A percentile compares a stretch with the other conserved stretches of the same genome.
phyloP scores from a whole-genome alignment of 1,140 invertebrate species.

The Thereuonema tuberculata region DNA sequence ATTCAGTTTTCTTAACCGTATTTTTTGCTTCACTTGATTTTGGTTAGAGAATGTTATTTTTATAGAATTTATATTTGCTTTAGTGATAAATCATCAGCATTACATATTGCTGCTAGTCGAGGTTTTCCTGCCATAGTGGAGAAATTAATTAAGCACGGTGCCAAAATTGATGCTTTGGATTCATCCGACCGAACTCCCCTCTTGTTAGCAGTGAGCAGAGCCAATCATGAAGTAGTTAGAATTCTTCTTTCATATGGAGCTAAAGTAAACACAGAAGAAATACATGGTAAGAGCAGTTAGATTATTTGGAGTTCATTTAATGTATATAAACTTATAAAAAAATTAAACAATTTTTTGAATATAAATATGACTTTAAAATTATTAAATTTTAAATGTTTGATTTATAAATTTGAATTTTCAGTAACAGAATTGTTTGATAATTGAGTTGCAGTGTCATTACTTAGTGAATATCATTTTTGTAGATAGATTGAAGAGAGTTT shows the following conservation, averaged over 20 bases:
- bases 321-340: not conserved
- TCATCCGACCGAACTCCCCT: conserved; percentile 41
- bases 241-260: conserved; percentile 38
- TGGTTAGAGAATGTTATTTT: not conserved
- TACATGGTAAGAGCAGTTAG: conserved; percentile 27
- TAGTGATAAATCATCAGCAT: conserved; percentile 23
- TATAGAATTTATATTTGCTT: not conserved
- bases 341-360: too few species aligned
- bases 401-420: too few species aligned
- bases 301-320: too few species aligned
- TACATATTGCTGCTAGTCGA: conserved; percentile 37
- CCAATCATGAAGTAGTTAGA: conserved; percentile 33
- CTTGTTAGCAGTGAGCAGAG: conserved; percentile 37
- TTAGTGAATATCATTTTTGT: too few species aligned
- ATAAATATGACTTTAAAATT: not conserved
- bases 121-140: conserved; percentile 40
- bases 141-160: conserved; percentile 40
- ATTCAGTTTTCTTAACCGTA: too few species aligned
- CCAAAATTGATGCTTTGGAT: conserved; percentile 42
- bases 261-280: conserved; percentile 43
- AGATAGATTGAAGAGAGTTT: too few species aligned
- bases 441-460: too few species aligned
- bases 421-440: too few species aligned
- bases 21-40: too few species aligned
- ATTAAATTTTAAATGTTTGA: too few species aligned